Conservation (phyloP, 2,113 vertebrate species). For the Calyptomena viridis region DNA sequence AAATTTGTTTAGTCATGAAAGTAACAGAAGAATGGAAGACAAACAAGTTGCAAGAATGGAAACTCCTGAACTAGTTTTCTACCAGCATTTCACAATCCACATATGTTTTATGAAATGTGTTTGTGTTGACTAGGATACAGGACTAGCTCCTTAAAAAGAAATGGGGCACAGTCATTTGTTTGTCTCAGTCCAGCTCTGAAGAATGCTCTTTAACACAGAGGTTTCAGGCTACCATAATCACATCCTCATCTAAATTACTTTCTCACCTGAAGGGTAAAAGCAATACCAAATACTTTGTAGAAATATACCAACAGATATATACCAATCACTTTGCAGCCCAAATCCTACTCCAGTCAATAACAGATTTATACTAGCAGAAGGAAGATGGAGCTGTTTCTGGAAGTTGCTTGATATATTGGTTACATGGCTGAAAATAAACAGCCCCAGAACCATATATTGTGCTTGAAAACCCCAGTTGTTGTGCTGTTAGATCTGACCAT, state of each 20-base stretch:
- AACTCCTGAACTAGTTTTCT: constrained; percentile 51
- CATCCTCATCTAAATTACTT: background rate
- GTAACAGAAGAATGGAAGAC: constrained; percentile 45
- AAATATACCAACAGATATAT: background rate
- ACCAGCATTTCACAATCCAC: background rate
- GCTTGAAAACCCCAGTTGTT: background rate
- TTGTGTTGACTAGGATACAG: constrained; percentile 29
- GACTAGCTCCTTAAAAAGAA: constrained; percentile 12
- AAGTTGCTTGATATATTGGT: background rate
- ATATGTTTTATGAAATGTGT: constrained; percentile 39
- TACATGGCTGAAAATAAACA: background rate
- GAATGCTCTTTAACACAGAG: background rate
- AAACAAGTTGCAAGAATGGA: constrained; percentile 48
- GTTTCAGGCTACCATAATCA: background rate
- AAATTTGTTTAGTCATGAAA: constrained; percentile 61
- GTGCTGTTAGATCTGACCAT: background rate
- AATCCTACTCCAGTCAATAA: background rate
- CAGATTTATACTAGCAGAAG: background rate
- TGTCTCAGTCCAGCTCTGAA: background rate
- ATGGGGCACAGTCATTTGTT: background rate
- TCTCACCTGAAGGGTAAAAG: background rate
- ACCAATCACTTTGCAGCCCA: background rate
- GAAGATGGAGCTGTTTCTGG: background rate
- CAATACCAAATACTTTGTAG: background rate
- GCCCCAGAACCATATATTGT: background rate